Conservation (phyloP, 92 coral and sea anemone species). For the Meandrina meandrites region DNA sequence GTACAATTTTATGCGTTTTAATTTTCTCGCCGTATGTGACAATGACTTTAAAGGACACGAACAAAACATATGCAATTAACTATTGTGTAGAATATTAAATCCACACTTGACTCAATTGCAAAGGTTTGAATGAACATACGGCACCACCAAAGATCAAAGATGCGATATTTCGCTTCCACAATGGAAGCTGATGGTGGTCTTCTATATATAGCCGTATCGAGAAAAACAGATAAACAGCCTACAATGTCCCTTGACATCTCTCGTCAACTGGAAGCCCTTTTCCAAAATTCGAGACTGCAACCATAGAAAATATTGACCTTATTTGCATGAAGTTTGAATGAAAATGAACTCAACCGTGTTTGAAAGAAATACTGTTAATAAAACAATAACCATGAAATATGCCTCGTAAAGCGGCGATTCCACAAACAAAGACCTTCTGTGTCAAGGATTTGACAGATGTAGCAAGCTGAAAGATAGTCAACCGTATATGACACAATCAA, state of each 20-base stretch:
- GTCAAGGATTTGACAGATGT: conserved; percentile 8
- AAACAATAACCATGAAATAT: conserved; percentile 5
- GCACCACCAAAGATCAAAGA: background rate
- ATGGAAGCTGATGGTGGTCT: conserved; percentile 35
- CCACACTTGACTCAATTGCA: conserved; percentile 1
- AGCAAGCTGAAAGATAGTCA: conserved; percentile 9
- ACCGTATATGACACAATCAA: background rate
- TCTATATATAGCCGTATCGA: conserved; percentile 68
- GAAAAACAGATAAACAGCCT: conserved; percentile 69
- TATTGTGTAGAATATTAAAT: conserved; percentile 36
- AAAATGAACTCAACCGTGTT: conserved; percentile 4
- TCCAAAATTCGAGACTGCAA: conserved; percentile 12
- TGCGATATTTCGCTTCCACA: conserved; percentile 19
- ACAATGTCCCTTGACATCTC: conserved; percentile 55
- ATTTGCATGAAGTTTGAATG: conserved; percentile 25
- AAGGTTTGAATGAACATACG: conserved; percentile 7
- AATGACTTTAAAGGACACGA: background rate
- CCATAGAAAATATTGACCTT: conserved; percentile 3
- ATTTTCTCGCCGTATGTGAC: conserved; percentile 6
- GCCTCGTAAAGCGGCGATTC: conserved; percentile 17
- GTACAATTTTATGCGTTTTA: background rate
- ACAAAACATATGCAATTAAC: conserved; percentile 19
- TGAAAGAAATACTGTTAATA: background rate
- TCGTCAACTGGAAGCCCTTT: conserved; percentile 22
- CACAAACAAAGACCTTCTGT: conserved; percentile 37